Evolutionary conservation across 2,888 invertebrate species (phyloP).

Genomic region (Xestia sexstrigata): DNA sequence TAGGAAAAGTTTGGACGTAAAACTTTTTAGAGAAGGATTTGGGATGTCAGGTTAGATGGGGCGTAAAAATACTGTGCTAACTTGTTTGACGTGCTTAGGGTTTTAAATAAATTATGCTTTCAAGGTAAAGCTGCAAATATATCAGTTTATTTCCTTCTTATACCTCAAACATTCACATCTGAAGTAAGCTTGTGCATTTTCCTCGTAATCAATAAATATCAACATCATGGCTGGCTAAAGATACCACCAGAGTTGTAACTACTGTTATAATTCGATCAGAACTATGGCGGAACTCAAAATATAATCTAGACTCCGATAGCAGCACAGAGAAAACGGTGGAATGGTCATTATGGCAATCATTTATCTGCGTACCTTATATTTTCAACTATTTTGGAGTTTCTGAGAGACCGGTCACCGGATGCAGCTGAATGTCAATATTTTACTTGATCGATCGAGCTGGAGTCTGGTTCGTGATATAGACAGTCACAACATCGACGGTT

Average conservation of each 20-base stretch:
- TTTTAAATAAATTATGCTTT: slow-evolving; percentile 20
- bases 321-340: slow-evolving; percentile 48
- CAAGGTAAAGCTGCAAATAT: background rate
- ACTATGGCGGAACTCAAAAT: slow-evolving; percentile 69
- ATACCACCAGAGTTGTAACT: slow-evolving; percentile 22
- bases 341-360: background rate
- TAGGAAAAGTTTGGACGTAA: slow-evolving; percentile 82
- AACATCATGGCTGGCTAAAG: slow-evolving; percentile 6
- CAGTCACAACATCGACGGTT: no score
- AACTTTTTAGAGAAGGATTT: slow-evolving; percentile 78
- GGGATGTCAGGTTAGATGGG: slow-evolving; percentile 68
- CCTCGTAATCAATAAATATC: background rate
- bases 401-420: background rate
- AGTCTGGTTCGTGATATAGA: no score
- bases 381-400: background rate
- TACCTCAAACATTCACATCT: background rate
- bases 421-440: background rate
- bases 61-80: slow-evolving; percentile 58
- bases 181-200: background rate
- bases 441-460: background rate
- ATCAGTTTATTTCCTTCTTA: background rate
- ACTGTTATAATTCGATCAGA: slow-evolving; percentile 67
- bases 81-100: slow-evolving; percentile 3
- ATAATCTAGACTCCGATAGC: slow-evolving; percentile 65
- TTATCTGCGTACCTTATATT: background rate